Percentiles rank a stretch among this genome's conserved stretches.
These are phyloP conservation scores for Centrocercus urophasianus DNA, from an alignment of 2,113 vertebrate species.

Conservation along the genomic window DNA sequence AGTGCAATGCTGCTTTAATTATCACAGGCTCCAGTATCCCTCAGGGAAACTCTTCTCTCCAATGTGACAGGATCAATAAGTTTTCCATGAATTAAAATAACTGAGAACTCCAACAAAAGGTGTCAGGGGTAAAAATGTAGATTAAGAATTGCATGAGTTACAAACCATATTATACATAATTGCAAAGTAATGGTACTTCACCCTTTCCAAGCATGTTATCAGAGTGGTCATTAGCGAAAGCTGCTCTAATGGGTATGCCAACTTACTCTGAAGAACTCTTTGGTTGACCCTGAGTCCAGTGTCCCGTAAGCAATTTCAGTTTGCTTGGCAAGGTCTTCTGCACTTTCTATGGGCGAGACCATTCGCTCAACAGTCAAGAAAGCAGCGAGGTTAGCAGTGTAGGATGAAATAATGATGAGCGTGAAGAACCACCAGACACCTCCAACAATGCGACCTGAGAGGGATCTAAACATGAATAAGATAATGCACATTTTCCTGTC, in stretches of 20 bases:
- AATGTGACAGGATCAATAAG: constrained; percentile 29
- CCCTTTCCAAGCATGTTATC: background rate
- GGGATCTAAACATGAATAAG: constrained; percentile 88
- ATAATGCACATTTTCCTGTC: constrained; percentile 72
- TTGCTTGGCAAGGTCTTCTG: constrained; percentile 98
- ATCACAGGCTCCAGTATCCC: constrained; percentile 29
- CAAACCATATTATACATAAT: background rate
- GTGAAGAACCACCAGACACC: constrained; percentile 99
- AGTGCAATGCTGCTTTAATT: constrained; percentile 51
- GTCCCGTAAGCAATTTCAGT: constrained; percentile 99
- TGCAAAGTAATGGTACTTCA: constrained; percentile 10
- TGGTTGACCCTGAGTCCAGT: constrained; percentile 97
- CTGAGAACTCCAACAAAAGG: constrained; percentile 28
- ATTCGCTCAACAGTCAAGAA: constrained; percentile 99
- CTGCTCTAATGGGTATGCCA: background rate
- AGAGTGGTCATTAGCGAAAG: background rate
- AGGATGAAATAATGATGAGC: constrained; percentile 99
- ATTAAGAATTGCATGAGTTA: background rate
- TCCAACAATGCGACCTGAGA: constrained; percentile 98
- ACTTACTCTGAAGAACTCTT: constrained; percentile 99
- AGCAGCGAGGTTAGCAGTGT: constrained; percentile 98
- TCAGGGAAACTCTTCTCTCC: background rate
- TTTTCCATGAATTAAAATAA: constrained; percentile 54
- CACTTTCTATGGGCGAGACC: constrained; percentile 99
- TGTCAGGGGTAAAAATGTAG: background rate